phyloP scores from a whole-genome alignment of 2,888 invertebrate genomes.

The Diarsia rubi region DNA sequence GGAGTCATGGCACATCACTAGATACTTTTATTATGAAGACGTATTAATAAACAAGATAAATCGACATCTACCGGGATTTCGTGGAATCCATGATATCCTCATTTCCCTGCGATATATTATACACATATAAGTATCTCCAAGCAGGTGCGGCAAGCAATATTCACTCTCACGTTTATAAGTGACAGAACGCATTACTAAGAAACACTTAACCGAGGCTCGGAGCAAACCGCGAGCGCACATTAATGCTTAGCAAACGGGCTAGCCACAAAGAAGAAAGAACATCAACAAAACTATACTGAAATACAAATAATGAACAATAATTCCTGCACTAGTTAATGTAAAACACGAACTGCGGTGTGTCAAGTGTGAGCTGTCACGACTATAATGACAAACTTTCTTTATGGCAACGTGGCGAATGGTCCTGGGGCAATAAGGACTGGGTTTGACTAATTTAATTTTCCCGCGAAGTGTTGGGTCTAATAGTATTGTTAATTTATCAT shows the following conservation, averaged over 20 bases:
- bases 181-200: constrained; percentile 74
- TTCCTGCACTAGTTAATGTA: constrained; percentile 82
- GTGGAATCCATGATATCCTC: no score
- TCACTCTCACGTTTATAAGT: constrained; percentile 60
- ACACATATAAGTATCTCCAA: no score
- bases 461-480: constrained; percentile 74
- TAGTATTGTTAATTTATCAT: constrained; percentile 88
- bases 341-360: constrained; percentile 69
- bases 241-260: constrained; percentile 82
- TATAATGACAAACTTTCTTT: constrained; percentile 76
- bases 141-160: constrained; percentile 40
- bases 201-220: constrained; percentile 76
- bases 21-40: no score
- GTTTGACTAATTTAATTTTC: constrained; percentile 83
- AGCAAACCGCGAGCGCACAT: constrained; percentile 84
- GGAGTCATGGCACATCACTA: no score
- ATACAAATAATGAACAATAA: constrained; percentile 84
- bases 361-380: constrained; percentile 71
- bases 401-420: constrained; percentile 70
- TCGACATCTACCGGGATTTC: no score
- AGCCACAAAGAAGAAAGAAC: constrained; percentile 76
- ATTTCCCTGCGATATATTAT: no score
- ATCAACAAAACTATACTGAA: constrained; percentile 68
- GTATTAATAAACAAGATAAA: no score
- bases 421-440: constrained; percentile 63